Evolutionary conservation across 1,140 invertebrate genomes (phyloP).

Genomic region (Lepidostoma basale): DNA sequence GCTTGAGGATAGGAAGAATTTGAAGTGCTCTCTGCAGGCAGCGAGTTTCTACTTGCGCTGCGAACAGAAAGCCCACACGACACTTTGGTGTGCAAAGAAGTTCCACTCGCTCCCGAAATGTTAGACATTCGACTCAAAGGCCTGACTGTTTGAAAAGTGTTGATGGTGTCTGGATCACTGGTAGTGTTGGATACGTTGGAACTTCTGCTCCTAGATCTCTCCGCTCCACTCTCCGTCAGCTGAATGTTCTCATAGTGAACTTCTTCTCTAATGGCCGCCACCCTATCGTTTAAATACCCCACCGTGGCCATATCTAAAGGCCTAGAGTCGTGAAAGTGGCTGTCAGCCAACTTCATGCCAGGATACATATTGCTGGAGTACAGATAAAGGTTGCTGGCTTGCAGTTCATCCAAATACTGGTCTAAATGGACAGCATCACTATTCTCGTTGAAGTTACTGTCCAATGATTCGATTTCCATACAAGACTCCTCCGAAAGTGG

Average conservation of each 20-base stretch:
- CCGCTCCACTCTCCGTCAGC: conserved; percentile 28
- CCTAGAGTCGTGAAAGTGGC: conserved; percentile 9
- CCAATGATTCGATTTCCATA: conserved; percentile 68
- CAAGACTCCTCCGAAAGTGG: conserved; percentile 72
- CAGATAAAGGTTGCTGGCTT: conserved; percentile 55
- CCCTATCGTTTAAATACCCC: conserved; percentile 43
- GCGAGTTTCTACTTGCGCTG: conserved; percentile 41
- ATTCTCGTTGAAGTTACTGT: conserved; percentile 63
- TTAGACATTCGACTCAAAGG: conserved; percentile 28
- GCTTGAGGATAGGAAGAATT: conserved; percentile 22
- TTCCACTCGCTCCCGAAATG: conserved; percentile 24
- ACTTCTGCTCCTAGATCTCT: conserved; percentile 41
- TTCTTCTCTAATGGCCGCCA: conserved; percentile 46
- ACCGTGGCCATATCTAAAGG: conserved; percentile 33
- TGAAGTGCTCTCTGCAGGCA: conserved; percentile 28
- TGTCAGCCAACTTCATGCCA: background rate
- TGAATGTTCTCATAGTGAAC: conserved; percentile 51
- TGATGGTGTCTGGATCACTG: conserved; percentile 42
- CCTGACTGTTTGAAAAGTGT: conserved; percentile 42
- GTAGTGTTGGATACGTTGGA: conserved; percentile 38
- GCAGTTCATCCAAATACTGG: conserved; percentile 69
- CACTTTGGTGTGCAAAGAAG: conserved; percentile 18
- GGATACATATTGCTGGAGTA: conserved; percentile 31
- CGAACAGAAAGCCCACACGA: conserved; percentile 23
- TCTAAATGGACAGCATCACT: conserved; percentile 66